Evolutionary conservation across 2,113 vertebrate species (phyloP), one percentile per base, ranked within the genome.

Genomic region (Rhynchopsitta pachyrhyncha): DNA sequence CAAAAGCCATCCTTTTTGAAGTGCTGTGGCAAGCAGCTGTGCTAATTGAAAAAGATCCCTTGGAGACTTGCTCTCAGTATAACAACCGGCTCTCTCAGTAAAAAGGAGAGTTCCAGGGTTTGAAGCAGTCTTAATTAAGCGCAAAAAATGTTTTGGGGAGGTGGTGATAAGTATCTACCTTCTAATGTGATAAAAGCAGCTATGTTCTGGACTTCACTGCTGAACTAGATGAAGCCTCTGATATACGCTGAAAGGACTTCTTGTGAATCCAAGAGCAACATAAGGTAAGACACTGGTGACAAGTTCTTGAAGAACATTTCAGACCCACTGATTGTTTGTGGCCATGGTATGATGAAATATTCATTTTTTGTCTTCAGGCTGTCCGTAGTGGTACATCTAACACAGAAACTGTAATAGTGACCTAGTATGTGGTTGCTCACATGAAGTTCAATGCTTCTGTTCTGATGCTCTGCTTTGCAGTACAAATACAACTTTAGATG

Each of bases 91-190:
- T 11, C 12, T 49, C 24, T 35, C 9, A 6, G 39, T 60, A 47
- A 33, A 86, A 62, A 28, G 4, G 18, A 70, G 52, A 79, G 22
- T 15, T 68, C 16, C 10, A 22, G 33, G 42, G 69, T 88, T 88
- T 81, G 31, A 78, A 55, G 11, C 17, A 60, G 39, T 7, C 46
- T 93, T 82, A 77, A 86, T 25, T 46, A 92, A 92, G 8, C 10
- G 11, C 70, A 70, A 62, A 92, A 92, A 90, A 57, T 16, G 7
- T 92, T 90, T 92, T 53, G 28, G 79, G 47, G 85, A 71, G 22
- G 18, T 82, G 44, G 7, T 25, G 24, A 14, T 64, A 57, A 87
- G 44, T 29, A 68, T 6, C 35, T 11, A 35, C 33, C 13, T n/a
- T 59, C 23, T 24, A 35, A 59, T 14, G n/a, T 59, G 33, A n/a